Percentiles rank a stretch among this genome's conserved stretches.
These are phyloP conservation scores for Schlechtendalia chinensis DNA, from an alignment of 1,140 invertebrate species.

Conservation along the genomic window DNA sequence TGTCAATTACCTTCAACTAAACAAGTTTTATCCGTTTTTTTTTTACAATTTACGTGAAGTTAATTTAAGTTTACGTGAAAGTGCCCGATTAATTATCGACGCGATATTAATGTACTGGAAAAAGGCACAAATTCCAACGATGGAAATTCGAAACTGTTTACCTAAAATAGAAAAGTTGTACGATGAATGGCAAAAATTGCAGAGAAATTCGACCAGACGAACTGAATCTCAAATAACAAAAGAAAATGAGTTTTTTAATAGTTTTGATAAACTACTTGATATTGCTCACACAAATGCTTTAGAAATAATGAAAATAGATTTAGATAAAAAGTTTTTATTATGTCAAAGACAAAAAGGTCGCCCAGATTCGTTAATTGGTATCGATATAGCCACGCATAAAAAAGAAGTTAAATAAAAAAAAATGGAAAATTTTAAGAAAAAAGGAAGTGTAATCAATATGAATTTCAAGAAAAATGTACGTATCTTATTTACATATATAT, in stretches of 20 bases:
- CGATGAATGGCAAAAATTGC: slow-evolving; percentile 51
- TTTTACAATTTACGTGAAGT: slow-evolving; percentile 50
- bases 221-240: too few species aligned
- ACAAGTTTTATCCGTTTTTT: background rate
- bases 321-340: slow-evolving; percentile 50
- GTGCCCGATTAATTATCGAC: slow-evolving; percentile 5
- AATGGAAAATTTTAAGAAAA: slow-evolving; percentile 12
- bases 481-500: background rate
- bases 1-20: too few species aligned
- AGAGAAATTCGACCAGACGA: slow-evolving; percentile 45
- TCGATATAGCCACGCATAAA: slow-evolving; percentile 1
- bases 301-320: too few species aligned
- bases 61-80: slow-evolving; percentile 7
- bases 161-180: slow-evolving; percentile 51
- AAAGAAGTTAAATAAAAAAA: slow-evolving; percentile 13
- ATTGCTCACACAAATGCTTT: slow-evolving; percentile 53
- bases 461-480: too few species aligned
- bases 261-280: slow-evolving; percentile 53
- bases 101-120: slow-evolving; percentile 44
- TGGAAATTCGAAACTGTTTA: slow-evolving; percentile 50
- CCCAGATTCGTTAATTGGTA: slow-evolving; percentile 35
- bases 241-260: slow-evolving; percentile 51
- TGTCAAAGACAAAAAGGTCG: slow-evolving; percentile 51
- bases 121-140: slow-evolving; percentile 43
- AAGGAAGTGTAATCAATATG: background rate